A percentile compares a stretch with the other conserved stretches of the same genome.
Evolutionary conservation across 2,888 invertebrate genomes (phyloP).

Genomic region (Cheilosia variabilis): DNA sequence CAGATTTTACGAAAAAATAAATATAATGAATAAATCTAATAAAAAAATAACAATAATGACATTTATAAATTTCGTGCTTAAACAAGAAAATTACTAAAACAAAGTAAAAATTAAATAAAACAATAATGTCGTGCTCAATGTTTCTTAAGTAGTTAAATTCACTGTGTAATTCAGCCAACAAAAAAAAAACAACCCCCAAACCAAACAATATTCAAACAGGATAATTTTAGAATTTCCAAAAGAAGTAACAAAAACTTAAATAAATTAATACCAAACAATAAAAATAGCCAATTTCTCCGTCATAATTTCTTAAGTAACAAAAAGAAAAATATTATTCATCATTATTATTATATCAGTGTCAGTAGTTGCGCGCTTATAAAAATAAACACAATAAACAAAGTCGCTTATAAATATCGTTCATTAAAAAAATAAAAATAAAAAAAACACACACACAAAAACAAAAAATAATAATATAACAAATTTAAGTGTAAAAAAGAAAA

Average conservation of each 20-base stretch:
- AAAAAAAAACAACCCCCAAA: constrained; percentile 40
- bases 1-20: constrained; percentile 69
- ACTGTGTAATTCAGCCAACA: constrained; percentile 56
- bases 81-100: constrained; percentile 10
- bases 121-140: constrained; percentile 74
- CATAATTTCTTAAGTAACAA: constrained; percentile 58
- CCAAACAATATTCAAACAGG: constrained; percentile 60
- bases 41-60: constrained; percentile 29
- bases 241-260: constrained; percentile 30
- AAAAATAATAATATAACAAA: constrained; percentile 31
- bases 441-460: no score
- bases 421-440: constrained; percentile 38
- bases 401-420: constrained; percentile 71
- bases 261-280: constrained; percentile 63
- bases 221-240: constrained; percentile 58
- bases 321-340: constrained; percentile 53
- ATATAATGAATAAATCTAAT: constrained; percentile 35
- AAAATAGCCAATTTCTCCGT: constrained; percentile 74
- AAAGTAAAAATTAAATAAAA: constrained; percentile 44
- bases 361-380: constrained; percentile 72
- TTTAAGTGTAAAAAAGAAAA: constrained; percentile 55
- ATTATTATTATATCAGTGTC: constrained; percentile 73
- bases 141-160: constrained; percentile 65
- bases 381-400: constrained; percentile 61
- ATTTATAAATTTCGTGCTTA: constrained; percentile 53